Conservation (phyloP, 2,113 vertebrate genomes). For the Pachypanchax playfairii region DNA sequence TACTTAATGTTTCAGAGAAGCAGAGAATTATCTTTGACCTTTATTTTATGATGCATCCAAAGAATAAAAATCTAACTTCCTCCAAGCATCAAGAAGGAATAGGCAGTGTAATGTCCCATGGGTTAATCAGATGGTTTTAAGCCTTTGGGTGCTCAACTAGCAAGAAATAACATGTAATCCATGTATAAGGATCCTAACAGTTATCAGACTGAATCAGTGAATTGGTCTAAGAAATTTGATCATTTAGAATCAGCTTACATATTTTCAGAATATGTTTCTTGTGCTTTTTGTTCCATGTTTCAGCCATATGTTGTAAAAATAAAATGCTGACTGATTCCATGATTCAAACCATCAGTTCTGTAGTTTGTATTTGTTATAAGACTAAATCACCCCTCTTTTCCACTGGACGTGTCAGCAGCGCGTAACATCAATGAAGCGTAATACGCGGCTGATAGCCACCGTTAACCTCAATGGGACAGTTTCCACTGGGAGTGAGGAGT, state of each 20-base stretch:
- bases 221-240: slow-evolving; percentile 20
- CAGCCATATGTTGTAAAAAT: slow-evolving; percentile 9
- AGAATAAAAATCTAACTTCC: slow-evolving; percentile 39
- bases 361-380: slow-evolving; percentile 8
- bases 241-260: slow-evolving; percentile 21
- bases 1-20: slow-evolving; percentile 17
- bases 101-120: slow-evolving; percentile 23
- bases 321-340: background rate
- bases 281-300: slow-evolving; percentile 17
- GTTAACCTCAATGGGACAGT: too few relatives aligned
- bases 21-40: slow-evolving; percentile 34
- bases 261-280: slow-evolving; percentile 5
- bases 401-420: too few relatives aligned
- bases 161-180: slow-evolving; percentile 8
- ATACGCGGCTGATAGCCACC: too few relatives aligned
- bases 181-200: slow-evolving; percentile 11
- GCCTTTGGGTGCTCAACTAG: slow-evolving; percentile 24
- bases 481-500: too few relatives aligned
- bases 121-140: slow-evolving; percentile 41
- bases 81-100: slow-evolving; percentile 26
- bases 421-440: too few relatives aligned
- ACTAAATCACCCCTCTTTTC: too few relatives aligned
- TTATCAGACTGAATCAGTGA: slow-evolving; percentile 10
- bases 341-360: slow-evolving; percentile 7
- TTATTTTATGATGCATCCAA: slow-evolving; percentile 18